phyloP scores from a whole-genome alignment of 2,888 invertebrate genomes.

The Spodoptera littoralis region DNA sequence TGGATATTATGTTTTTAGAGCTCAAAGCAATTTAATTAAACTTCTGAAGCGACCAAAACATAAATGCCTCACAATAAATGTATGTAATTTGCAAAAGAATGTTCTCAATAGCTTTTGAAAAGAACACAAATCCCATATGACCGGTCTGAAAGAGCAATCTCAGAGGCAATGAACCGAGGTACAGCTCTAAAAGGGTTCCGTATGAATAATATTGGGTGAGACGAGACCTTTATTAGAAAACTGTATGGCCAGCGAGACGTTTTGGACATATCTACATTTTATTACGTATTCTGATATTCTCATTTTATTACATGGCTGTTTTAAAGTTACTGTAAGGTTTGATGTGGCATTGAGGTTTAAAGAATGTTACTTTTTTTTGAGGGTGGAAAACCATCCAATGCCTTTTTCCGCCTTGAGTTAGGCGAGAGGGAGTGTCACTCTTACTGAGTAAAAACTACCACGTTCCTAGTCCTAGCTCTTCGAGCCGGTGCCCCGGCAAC shows the following conservation, averaged over 20 bases:
- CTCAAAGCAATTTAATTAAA: neutral
- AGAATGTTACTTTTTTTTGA: too few species aligned
- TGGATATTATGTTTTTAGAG: too few species aligned
- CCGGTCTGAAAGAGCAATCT: slow-evolving; percentile 45
- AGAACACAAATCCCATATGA: slow-evolving; percentile 42
- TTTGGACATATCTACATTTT: slow-evolving; percentile 16
- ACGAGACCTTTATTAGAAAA: slow-evolving; percentile 39
- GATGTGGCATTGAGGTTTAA: too few species aligned
- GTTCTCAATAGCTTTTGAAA: slow-evolving; percentile 17
- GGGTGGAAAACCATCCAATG: too few species aligned
- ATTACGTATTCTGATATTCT: too few species aligned
- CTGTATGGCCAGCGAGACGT: slow-evolving; percentile 10
- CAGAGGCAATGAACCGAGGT: slow-evolving; percentile 42
- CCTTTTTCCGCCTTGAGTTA: too few species aligned
- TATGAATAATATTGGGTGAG: slow-evolving; percentile 42
- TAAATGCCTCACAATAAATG: slow-evolving; percentile 7
- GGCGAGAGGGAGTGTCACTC: too few species aligned
- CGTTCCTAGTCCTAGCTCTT: too few species aligned
- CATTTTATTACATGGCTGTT: too few species aligned
- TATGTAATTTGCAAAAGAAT: slow-evolving; percentile 7
- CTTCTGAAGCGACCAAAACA: neutral
- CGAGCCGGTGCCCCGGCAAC: too few species aligned
- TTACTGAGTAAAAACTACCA: too few species aligned
- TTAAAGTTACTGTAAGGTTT: too few species aligned
- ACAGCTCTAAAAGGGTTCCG: slow-evolving; percentile 41